Percentiles rank a stretch among this genome's conserved stretches.
phyloP scores from a whole-genome alignment of 2,888 invertebrate genomes.

The Euspilapteryx auroguttella region DNA sequence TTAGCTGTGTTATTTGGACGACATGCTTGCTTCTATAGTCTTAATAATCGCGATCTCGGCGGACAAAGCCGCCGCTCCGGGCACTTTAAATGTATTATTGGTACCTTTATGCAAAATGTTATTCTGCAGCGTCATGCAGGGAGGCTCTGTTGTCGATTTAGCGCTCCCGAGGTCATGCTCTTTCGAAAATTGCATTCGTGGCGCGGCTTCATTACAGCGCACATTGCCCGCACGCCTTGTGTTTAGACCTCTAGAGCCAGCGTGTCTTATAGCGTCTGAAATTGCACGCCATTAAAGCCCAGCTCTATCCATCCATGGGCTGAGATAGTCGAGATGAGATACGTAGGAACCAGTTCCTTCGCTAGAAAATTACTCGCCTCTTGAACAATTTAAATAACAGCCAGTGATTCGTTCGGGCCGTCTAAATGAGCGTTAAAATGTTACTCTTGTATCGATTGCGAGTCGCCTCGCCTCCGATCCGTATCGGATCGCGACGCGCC shows the following conservation, averaged over 20 bases:
- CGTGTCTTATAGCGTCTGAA: slow-evolving; percentile 14
- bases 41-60: no score
- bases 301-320: slow-evolving; percentile 16
- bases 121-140: no score
- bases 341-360: slow-evolving; percentile 27
- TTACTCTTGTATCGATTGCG: slow-evolving; percentile 21
- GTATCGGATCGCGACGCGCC: slow-evolving; percentile 4
- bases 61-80: no score
- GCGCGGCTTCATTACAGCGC: slow-evolving; percentile 29
- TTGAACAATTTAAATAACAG: slow-evolving; percentile 36
- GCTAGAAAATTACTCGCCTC: slow-evolving; percentile 22
- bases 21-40: no score
- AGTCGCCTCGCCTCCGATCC: not conserved
- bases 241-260: no score
- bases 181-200: slow-evolving; percentile 30
- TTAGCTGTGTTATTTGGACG: no score
- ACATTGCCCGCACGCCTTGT: slow-evolving; percentile 24
- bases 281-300: slow-evolving; percentile 19
- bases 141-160: slow-evolving; percentile 15
- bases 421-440: slow-evolving; percentile 25
- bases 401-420: slow-evolving; percentile 26
- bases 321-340: slow-evolving; percentile 17
- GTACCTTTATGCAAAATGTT: no score
- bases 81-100: no score
- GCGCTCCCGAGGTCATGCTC: slow-evolving; percentile 17